phyloP scores from a whole-genome alignment of 2,888 invertebrate species.

The Daptonema setosum region DNA sequence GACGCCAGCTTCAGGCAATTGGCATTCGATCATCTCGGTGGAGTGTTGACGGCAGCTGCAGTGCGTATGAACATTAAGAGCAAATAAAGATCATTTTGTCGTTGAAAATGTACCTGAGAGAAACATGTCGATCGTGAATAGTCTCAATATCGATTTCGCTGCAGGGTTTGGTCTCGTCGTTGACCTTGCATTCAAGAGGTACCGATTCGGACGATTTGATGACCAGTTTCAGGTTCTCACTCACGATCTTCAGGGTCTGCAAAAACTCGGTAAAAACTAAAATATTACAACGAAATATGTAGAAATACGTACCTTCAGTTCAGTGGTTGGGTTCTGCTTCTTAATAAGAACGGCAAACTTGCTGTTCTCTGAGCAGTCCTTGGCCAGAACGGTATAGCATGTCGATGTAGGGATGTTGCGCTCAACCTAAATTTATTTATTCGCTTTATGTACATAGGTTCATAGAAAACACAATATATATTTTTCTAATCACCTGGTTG shows the following conservation, averaged over 20 bases:
- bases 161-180: neutral
- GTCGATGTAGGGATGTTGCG: constrained; percentile 17
- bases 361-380: constrained; percentile 27
- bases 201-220: neutral
- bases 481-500: too few species aligned
- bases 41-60: neutral
- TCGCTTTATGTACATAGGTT: too few species aligned
- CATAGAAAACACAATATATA: too few species aligned
- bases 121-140: neutral
- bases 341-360: constrained; percentile 28
- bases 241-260: constrained; percentile 1
- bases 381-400: constrained; percentile 30
- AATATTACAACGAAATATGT: too few species aligned
- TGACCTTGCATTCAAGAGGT: neutral
- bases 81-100: too few species aligned
- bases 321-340: constrained; percentile 12
- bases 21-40: neutral
- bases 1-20: constrained; percentile 12
- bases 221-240: neutral
- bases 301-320: constrained; percentile 13
- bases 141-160: neutral
- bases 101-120: neutral
- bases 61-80: too few species aligned
- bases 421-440: too few species aligned
- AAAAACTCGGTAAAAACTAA: too few species aligned